Conservation (phyloP, 2,113 vertebrate genomes). For the Sprattus sprattus region DNA sequence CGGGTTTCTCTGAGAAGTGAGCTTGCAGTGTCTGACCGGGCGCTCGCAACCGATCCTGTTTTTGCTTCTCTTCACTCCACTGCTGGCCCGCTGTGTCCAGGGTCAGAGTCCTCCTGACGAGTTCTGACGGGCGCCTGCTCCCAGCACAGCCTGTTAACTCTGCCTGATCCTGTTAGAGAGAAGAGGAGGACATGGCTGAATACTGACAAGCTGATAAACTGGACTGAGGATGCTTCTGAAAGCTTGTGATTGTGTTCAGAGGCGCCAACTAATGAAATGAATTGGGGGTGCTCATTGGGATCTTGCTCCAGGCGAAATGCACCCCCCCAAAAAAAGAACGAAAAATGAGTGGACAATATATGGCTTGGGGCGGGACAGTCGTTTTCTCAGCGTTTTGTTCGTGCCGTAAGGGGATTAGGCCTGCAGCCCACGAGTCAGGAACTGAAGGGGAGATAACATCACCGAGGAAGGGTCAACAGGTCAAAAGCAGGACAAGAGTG, state of each 20-base stretch:
- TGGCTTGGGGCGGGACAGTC: background rate
- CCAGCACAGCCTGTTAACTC: conserved; percentile 34
- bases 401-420: conserved; percentile 19
- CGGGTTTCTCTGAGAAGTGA: background rate
- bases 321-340: background rate
- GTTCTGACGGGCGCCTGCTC: background rate
- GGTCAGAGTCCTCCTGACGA: background rate
- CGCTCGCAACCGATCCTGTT: conserved; percentile 30
- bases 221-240: background rate
- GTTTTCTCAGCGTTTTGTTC: conserved; percentile 7
- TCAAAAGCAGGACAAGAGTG: conserved; percentile 33
- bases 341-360: background rate
- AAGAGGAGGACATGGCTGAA: background rate
- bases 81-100: conserved; percentile 4
- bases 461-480: conserved; percentile 25
- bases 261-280: background rate
- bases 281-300: background rate
- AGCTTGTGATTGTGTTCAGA: background rate
- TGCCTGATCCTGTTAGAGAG: conserved; percentile 50
- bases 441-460: conserved; percentile 42
- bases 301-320: background rate
- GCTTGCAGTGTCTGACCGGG: background rate
- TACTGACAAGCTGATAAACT: background rate
- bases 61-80: conserved; percentile 25
- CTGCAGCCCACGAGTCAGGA: conserved; percentile 30